Conservation (phyloP, 2,888 invertebrate species). For the Brenthis ino region DNA sequence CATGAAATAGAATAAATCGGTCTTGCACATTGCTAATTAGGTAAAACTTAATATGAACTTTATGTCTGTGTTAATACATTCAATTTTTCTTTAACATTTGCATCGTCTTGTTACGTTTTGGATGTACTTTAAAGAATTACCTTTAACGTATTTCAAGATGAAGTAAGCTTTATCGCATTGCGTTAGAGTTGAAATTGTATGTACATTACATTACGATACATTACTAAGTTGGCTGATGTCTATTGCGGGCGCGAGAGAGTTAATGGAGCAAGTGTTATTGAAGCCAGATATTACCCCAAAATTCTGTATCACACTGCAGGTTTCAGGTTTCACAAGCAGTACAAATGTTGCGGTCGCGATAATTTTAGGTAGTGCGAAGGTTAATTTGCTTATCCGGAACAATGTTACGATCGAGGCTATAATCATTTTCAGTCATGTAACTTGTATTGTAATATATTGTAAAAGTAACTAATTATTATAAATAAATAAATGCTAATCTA, state of each 20-base stretch:
- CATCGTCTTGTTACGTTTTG: conserved; percentile 38
- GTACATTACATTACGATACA: conserved; percentile 42
- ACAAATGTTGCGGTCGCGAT: conserved; percentile 38
- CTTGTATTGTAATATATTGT: conserved; percentile 3
- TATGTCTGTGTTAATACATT: conserved; percentile 1
- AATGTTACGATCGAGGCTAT: conserved; percentile 28
- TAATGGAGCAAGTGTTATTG: conserved; percentile 77
- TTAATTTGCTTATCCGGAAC: conserved; percentile 35
- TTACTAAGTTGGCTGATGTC: conserved; percentile 56
- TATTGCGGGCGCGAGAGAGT: conserved; percentile 65
- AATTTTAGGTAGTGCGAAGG: conserved; percentile 34
- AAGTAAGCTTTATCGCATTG: conserved; percentile 48
- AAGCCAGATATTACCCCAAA: conserved; percentile 68
- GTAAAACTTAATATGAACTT: conserved; percentile 18
- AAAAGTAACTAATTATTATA: too few species aligned
- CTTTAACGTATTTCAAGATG: conserved; percentile 39
- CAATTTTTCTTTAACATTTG: conserved; percentile 3
- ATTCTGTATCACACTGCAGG: conserved; percentile 43
- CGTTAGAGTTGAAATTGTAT: conserved; percentile 47
- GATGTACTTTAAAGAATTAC: conserved; percentile 26
- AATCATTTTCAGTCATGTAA: conserved; percentile 29
- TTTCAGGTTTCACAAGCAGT: conserved; percentile 28
- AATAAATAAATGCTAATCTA: too few species aligned
- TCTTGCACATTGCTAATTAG: conserved; percentile 43
- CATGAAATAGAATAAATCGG: conserved; percentile 70